Percentiles rank a stretch among this genome's conserved stretches.
Conservation (phyloP, 1,140 invertebrate species). For the Drosophila setifemur region DNA sequence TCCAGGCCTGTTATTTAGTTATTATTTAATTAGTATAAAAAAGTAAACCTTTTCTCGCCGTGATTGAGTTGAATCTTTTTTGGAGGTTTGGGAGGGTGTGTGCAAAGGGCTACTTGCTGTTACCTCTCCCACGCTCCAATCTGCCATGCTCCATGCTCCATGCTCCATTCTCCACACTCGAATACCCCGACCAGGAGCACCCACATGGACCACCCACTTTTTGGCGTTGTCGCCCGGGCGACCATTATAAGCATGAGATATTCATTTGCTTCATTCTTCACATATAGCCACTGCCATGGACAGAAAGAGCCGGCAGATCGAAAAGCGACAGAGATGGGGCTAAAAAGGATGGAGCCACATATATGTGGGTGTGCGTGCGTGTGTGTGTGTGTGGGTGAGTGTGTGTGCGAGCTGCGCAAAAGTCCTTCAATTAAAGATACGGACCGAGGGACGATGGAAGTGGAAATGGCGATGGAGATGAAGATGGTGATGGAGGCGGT, state of each 20-base stretch:
- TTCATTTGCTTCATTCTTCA: conserved; percentile 77
- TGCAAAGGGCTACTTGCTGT: conserved; percentile 7
- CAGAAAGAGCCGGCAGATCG: conserved; percentile 48
- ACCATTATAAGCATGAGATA: conserved; percentile 79
- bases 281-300: conserved; percentile 73
- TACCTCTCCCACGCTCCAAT: neutral
- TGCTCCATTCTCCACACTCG: no score
- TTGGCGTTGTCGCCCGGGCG: conserved; percentile 58
- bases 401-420: conserved; percentile 68
- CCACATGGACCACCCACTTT: neutral
- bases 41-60: no score
- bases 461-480: conserved; percentile 20
- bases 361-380: neutral
- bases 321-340: conserved; percentile 9
- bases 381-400: conserved; percentile 6
- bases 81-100: no score
- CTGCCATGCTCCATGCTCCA: no score
- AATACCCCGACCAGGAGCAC: neutral
- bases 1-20: no score
- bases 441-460: conserved; percentile 55
- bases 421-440: conserved; percentile 79
- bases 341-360: conserved; percentile 28
- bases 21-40: no score
- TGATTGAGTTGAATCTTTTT: no score
- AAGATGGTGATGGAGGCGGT: neutral